phyloP scores from a whole-genome alignment of 2,113 vertebrate species.

The Tragelaphus imberbis region DNA sequence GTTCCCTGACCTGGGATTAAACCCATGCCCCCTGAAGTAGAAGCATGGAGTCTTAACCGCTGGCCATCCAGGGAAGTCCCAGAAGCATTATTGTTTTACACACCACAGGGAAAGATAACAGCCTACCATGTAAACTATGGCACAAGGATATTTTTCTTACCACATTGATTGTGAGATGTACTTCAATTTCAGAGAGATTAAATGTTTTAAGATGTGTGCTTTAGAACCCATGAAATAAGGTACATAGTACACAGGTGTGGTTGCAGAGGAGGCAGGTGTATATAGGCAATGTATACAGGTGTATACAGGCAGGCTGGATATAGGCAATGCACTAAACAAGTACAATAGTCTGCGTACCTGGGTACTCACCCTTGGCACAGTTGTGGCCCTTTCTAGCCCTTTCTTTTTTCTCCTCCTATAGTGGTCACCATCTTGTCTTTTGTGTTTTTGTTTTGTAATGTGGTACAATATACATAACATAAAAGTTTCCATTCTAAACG shows the following conservation, averaged over 20 bases:
- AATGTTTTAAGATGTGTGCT: background rate
- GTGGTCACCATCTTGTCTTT: background rate
- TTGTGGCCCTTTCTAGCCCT: background rate
- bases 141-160: background rate
- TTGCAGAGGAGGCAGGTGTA: background rate
- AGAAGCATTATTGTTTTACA: background rate
- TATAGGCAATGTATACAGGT: background rate
- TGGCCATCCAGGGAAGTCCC: background rate
- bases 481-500: background rate
- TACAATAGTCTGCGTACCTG: accelerated
- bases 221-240: background rate
- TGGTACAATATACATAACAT: background rate
- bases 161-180: background rate
- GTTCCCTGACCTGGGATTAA: background rate
- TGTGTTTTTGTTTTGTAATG: background rate
- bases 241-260: too few species aligned
- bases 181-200: background rate
- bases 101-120: background rate
- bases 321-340: background rate
- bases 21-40: background rate
- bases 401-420: accelerated
- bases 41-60: background rate
- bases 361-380: accelerated
- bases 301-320: background rate
- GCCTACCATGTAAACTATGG: background rate